Percentiles rank a stretch among this genome's conserved stretches.
phyloP scores from a whole-genome alignment of 2,797 vertebrate species.

The Argyrosomus regius region DNA sequence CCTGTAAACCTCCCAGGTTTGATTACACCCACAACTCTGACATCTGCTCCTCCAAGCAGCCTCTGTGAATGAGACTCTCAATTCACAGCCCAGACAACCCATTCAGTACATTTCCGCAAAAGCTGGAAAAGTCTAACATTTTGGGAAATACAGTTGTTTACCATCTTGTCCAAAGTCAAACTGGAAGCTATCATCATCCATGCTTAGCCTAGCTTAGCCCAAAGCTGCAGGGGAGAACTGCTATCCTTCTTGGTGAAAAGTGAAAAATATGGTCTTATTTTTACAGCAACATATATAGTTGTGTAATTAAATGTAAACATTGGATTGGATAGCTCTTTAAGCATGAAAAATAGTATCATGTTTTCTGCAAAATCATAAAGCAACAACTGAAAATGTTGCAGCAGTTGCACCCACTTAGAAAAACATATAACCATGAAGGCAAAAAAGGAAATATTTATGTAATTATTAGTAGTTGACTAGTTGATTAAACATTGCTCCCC shows the following conservation, averaged over 20 bases:
- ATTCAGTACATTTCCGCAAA: background rate
- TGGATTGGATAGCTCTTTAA: background rate
- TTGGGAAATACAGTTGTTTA: slow-evolving; percentile 16
- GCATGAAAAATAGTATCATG: background rate
- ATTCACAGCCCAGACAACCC: background rate
- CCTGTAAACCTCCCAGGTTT: background rate
- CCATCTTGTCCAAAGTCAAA: slow-evolving; percentile 5
- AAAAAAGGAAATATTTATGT: background rate
- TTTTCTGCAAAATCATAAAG: background rate
- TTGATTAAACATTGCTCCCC: no score
- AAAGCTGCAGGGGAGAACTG: background rate
- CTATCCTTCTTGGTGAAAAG: background rate
- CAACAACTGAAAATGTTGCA: background rate
- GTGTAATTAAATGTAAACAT: background rate
- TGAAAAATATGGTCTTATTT: background rate
- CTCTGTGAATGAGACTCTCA: background rate
- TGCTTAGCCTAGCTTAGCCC: slow-evolving; percentile 19
- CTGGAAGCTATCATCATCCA: slow-evolving; percentile 20
- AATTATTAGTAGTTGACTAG: background rate
- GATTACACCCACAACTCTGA: slow-evolving; percentile 5
- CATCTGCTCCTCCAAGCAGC: slow-evolving; percentile 24
- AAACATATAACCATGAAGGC: background rate
- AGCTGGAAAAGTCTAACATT: background rate
- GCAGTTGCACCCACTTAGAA: background rate
- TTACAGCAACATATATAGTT: background rate